phyloP scores from a whole-genome alignment of 2,888 invertebrate genomes.

The Lithodes maja region DNA sequence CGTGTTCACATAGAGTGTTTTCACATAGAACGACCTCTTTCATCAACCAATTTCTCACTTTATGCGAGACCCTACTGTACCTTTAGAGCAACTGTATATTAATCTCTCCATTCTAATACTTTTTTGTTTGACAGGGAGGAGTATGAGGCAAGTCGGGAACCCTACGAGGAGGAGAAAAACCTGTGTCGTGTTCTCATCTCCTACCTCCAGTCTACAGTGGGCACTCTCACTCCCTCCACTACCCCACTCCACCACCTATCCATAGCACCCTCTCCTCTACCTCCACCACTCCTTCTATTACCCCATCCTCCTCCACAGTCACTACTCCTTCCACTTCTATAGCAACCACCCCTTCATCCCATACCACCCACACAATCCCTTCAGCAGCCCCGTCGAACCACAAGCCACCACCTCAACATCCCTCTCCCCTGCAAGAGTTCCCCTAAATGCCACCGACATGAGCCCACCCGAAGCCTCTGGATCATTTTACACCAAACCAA shows the following conservation, averaged over 20 bases:
- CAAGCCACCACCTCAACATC: not conserved
- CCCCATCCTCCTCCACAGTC: not conserved
- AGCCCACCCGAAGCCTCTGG: conserved; percentile 36
- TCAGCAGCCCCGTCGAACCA: not conserved
- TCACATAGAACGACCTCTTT: no score
- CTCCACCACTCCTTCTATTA: conserved; percentile 11
- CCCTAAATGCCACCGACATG: not conserved
- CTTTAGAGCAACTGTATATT: no score
- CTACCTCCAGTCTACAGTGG: conserved; percentile 45
- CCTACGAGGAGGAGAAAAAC: conserved; percentile 62
- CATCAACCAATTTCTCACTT: no score
- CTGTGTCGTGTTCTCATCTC: conserved; percentile 51
- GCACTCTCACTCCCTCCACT: not conserved
- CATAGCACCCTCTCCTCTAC: not conserved
- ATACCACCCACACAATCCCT: not conserved
- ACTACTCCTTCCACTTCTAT: not conserved
- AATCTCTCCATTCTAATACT: no score
- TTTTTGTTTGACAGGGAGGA: conserved; percentile 49
- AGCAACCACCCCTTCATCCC: not conserved
- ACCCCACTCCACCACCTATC: conserved; percentile 27
- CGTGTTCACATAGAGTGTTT: no score
- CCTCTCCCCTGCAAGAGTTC: not conserved
- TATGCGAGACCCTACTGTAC: no score
- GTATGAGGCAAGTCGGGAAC: conserved; percentile 61
- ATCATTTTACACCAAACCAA: conserved; percentile 54